phyloP scores from a whole-genome alignment of 2,888 invertebrate species.

The Anarsia innoxiella region DNA sequence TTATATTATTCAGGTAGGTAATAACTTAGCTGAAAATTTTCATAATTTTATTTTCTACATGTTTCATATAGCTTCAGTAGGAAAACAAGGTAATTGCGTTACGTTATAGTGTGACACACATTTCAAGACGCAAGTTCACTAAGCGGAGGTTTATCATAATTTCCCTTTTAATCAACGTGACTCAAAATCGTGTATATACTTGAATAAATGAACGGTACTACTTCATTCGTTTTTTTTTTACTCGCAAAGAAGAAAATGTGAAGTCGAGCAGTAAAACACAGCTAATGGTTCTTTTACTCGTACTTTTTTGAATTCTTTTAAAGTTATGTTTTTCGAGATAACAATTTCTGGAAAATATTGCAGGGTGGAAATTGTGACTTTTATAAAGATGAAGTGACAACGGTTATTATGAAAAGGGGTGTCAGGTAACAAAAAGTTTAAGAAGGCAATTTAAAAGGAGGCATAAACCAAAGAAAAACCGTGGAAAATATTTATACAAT shows the following conservation, averaged over 20 bases:
- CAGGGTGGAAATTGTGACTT: neutral
- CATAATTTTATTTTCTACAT: too few relatives aligned
- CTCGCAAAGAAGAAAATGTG: conserved; percentile 9
- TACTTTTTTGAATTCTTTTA: conserved; percentile 9
- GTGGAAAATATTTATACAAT: too few relatives aligned
- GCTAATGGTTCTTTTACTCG: conserved; percentile 19
- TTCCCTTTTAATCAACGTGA: conserved; percentile 38
- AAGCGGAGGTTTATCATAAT: conserved; percentile 40
- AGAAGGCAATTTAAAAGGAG: neutral
- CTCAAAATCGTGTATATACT: conserved; percentile 34
- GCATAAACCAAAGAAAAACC: too few relatives aligned
- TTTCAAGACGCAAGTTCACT: conserved; percentile 25
- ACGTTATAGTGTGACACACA: conserved; percentile 24
- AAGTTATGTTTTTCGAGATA: conserved; percentile 2
- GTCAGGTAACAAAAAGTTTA: neutral
- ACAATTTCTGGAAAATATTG: conserved; percentile 1
- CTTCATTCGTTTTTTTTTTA: conserved; percentile 13
- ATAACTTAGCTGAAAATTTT: too few relatives aligned
- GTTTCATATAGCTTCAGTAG: too few relatives aligned
- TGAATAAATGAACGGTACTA: conserved; percentile 23
- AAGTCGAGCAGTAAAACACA: conserved; percentile 12
- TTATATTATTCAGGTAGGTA: too few relatives aligned
- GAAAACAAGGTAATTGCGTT: too few relatives aligned
- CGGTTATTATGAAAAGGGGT: neutral
- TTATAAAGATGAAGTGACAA: neutral